Evolutionary conservation across 2,888 invertebrate species (phyloP).

Genomic region (Hydrotaea diabolus): DNA sequence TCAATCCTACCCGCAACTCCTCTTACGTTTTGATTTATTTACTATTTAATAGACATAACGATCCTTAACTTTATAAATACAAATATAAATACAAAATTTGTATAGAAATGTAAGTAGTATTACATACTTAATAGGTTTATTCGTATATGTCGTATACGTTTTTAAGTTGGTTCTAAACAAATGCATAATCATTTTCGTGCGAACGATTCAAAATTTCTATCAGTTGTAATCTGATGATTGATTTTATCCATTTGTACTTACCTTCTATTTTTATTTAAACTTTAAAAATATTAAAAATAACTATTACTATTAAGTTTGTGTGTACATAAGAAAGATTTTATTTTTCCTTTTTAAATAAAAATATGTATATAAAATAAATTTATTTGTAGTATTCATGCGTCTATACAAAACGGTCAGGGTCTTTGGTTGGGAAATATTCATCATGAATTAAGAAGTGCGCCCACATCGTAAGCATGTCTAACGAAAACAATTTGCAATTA

Average conservation of each 20-base stretch:
- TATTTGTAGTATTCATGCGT: too few relatives aligned
- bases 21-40: conserved; percentile 14
- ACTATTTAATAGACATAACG: neutral
- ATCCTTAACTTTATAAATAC: neutral
- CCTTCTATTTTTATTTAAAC: conserved; percentile 4
- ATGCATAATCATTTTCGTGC: neutral
- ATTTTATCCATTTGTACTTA: conserved; percentile 28
- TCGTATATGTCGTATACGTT: neutral
- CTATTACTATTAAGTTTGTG: conserved; percentile 19
- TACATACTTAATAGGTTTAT: neutral
- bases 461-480: too few relatives aligned
- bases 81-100: conserved; percentile 1
- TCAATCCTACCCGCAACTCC: conserved; percentile 28
- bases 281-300: neutral
- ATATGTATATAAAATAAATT: conserved; percentile 20
- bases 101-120: conserved; percentile 3
- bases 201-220: neutral
- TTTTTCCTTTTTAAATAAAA: conserved; percentile 24
- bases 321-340: conserved; percentile 6
- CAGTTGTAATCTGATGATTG: neutral
- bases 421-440: too few relatives aligned
- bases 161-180: neutral
- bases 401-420: too few relatives aligned
- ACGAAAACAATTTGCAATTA: too few relatives aligned
- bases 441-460: too few relatives aligned